Conservation (phyloP, 2,888 invertebrate genomes). For the Bugula neritina region DNA sequence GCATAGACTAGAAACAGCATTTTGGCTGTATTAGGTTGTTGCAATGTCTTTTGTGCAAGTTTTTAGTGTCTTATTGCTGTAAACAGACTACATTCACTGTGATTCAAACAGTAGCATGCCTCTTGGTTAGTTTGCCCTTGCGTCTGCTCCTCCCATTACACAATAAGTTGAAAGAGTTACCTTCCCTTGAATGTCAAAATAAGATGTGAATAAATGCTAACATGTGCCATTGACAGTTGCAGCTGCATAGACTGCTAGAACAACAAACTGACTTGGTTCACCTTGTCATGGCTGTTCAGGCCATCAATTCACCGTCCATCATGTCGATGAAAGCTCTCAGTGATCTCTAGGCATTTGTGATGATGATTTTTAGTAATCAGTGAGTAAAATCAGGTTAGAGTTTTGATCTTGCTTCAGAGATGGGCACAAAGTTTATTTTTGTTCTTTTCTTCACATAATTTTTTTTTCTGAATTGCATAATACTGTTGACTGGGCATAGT, state of each 20-base stretch:
- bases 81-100: background rate
- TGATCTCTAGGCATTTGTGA: conserved; percentile 21
- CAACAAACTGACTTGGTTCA: background rate
- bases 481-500: too few species aligned
- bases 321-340: conserved; percentile 5
- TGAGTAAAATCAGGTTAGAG: conserved; percentile 22
- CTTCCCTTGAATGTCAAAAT: background rate
- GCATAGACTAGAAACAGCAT: too few species aligned
- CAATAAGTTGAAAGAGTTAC: background rate
- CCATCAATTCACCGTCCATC: background rate
- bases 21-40: too few species aligned
- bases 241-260: background rate
- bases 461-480: too few species aligned
- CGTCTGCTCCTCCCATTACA: background rate
- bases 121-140: background rate
- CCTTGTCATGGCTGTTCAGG: background rate
- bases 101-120: background rate
- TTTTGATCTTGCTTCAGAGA: background rate
- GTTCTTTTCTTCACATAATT: too few species aligned
- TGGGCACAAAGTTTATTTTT: background rate
- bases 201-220: background rate
- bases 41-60: too few species aligned
- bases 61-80: too few species aligned
- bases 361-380: conserved; percentile 12
- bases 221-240: background rate